Conservation (phyloP, 2,888 invertebrate genomes). For the Drosophila buzzatii region DNA sequence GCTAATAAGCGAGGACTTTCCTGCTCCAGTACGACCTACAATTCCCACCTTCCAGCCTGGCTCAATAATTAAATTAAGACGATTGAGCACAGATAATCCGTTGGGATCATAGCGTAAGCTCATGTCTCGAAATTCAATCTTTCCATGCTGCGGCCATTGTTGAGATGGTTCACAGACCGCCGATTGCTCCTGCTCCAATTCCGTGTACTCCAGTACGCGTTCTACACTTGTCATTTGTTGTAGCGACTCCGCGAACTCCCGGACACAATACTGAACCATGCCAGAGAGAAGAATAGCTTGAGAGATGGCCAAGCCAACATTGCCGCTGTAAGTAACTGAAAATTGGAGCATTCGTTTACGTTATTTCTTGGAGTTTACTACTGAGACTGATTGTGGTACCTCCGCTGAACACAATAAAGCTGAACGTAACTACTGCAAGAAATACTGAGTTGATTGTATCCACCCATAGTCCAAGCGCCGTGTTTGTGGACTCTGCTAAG, state of each 20-base stretch:
- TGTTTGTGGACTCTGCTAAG: slow-evolving; percentile 78
- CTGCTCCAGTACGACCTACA: slow-evolving; percentile 93
- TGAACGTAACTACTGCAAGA: slow-evolving; percentile 88
- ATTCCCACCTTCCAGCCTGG: slow-evolving; percentile 90
- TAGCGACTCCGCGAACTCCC: slow-evolving; percentile 89
- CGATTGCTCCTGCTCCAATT: slow-evolving; percentile 88
- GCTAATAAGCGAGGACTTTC: slow-evolving; percentile 91
- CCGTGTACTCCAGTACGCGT: slow-evolving; percentile 89
- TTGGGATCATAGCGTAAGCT: slow-evolving; percentile 87
- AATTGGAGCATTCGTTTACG: neutral
- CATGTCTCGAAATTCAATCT: slow-evolving; percentile 86
- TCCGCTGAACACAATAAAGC: slow-evolving; percentile 87
- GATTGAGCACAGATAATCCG: slow-evolving; percentile 89
- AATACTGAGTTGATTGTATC: slow-evolving; percentile 90
- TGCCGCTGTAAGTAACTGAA: slow-evolving; percentile 87
- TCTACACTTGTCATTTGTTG: slow-evolving; percentile 91
- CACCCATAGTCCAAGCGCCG: slow-evolving; percentile 90
- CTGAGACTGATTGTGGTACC: slow-evolving; percentile 84
- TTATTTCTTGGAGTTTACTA: neutral
- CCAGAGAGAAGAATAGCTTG: slow-evolving; percentile 89
- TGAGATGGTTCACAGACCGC: slow-evolving; percentile 85
- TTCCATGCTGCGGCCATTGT: slow-evolving; percentile 90
- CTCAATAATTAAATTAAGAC: slow-evolving; percentile 89
- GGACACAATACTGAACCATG: slow-evolving; percentile 90
- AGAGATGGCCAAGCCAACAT: slow-evolving; percentile 89